Percentiles rank a stretch among this genome's conserved stretches.
Conservation (phyloP, 2,797 vertebrate species). For the Ctenosaura bakeri region DNA sequence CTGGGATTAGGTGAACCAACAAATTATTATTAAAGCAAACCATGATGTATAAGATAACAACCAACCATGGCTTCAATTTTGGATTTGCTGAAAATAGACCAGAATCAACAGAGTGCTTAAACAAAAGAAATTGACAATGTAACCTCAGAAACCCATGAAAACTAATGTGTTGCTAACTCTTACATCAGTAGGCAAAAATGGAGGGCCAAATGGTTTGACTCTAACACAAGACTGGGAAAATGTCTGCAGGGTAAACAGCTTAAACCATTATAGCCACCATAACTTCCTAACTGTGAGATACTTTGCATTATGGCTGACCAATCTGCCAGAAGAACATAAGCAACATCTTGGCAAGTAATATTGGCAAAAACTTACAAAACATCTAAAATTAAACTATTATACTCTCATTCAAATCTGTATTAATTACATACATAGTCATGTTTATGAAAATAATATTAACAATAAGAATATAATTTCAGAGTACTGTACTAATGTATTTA, state of each 20-base stretch:
- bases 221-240: not conserved
- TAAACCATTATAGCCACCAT: not conserved
- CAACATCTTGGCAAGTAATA: constrained; percentile 11
- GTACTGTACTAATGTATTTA: constrained; percentile 66
- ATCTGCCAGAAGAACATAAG: not conserved
- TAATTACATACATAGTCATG: constrained; percentile 53
- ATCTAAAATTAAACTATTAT: constrained; percentile 65
- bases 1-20: not conserved
- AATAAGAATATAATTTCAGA: constrained; percentile 69
- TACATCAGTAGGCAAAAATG: not conserved
- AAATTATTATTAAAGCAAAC: not conserved
- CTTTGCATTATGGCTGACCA: not conserved
- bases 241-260: not conserved
- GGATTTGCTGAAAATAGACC: not conserved
- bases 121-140: not conserved
- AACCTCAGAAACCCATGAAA: not conserved
- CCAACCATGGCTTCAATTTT: not conserved
- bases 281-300: not conserved
- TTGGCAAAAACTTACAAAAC: constrained; percentile 61
- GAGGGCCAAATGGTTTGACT: not conserved
- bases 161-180: not conserved
- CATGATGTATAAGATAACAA: not conserved
- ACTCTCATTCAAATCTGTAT: constrained; percentile 57
- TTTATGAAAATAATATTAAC: constrained; percentile 61
- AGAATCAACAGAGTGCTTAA: not conserved